Evolutionary conservation across 2,113 vertebrate species (phyloP).

Genomic region (Oreotragus oreotragus): DNA sequence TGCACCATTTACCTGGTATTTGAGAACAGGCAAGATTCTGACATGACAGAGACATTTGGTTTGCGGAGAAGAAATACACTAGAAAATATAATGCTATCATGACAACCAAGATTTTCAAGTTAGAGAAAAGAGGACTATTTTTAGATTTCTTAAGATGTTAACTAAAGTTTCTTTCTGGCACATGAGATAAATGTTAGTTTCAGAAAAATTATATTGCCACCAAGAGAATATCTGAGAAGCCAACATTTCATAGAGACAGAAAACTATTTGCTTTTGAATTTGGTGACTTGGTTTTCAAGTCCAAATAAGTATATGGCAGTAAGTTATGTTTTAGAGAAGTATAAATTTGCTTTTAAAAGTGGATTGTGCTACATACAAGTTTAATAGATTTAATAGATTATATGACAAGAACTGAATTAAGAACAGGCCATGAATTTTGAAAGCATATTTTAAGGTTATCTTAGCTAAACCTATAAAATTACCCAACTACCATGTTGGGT

Average conservation of each 20-base stretch:
- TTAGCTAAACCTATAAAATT: background rate
- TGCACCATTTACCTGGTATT: background rate
- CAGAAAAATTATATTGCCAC: slow-evolving; percentile 32
- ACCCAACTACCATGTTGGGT: background rate
- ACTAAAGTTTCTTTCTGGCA: background rate
- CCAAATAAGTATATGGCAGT: background rate
- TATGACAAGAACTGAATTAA: background rate
- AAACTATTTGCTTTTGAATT: slow-evolving; percentile 22
- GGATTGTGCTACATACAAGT: background rate
- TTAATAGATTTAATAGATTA: background rate
- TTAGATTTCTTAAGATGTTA: slow-evolving; percentile 46
- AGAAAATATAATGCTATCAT: slow-evolving; percentile 1
- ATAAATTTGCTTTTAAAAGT: background rate
- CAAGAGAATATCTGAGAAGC: slow-evolving; percentile 42
- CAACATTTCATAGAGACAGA: background rate
- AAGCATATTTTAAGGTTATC: background rate
- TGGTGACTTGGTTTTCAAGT: background rate
- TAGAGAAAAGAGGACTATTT: slow-evolving; percentile 30
- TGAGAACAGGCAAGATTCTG: background rate
- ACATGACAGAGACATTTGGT: background rate
- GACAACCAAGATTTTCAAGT: background rate
- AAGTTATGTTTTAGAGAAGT: background rate
- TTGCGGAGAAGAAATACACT: background rate
- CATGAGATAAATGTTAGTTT: slow-evolving; percentile 37
- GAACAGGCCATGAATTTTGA: background rate